phyloP scores from a whole-genome alignment of 2,797 vertebrate species.

The Smutsia gigantea region DNA sequence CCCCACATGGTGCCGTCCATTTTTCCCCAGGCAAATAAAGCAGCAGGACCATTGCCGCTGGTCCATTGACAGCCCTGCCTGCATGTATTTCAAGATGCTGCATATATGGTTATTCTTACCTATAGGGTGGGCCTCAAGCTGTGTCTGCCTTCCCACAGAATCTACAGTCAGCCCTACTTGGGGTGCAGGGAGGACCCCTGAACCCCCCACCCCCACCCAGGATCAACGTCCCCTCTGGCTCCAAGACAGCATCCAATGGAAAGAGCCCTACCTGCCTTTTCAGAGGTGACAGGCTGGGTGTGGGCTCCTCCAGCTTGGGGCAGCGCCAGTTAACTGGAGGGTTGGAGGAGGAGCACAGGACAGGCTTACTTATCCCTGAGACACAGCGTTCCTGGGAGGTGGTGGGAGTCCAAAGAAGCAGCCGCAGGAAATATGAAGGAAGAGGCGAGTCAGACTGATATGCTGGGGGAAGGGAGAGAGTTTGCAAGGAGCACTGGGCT shows the following conservation, averaged over 20 bases:
- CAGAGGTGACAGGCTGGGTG: slow-evolving; percentile 85
- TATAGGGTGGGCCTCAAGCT: neutral
- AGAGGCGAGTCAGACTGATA: slow-evolving; percentile 77
- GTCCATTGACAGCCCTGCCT: neutral
- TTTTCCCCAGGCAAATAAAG: neutral
- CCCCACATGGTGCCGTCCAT: neutral
- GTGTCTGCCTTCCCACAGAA: neutral
- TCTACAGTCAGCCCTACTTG: neutral
- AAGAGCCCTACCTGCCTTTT: slow-evolving; percentile 93
- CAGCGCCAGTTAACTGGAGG: slow-evolving; percentile 87
- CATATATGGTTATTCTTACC: neutral
- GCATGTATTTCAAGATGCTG: neutral
- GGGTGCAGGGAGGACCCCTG: neutral
- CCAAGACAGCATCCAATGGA: neutral
- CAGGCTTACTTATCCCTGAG: slow-evolving; percentile 85
- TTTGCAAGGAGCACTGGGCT: neutral
- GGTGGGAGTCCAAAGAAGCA: slow-evolving; percentile 71
- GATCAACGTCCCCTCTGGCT: neutral
- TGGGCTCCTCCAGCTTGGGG: slow-evolving; percentile 86
- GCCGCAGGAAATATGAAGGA: slow-evolving; percentile 72
- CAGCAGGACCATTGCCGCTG: neutral
- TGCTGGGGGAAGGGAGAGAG: neutral
- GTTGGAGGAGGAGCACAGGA: slow-evolving; percentile 83
- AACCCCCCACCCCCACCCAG: neutral
- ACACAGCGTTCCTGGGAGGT: slow-evolving; percentile 81